Conservation (phyloP, 2,113 vertebrate species). For the Pantherophis guttatus region DNA sequence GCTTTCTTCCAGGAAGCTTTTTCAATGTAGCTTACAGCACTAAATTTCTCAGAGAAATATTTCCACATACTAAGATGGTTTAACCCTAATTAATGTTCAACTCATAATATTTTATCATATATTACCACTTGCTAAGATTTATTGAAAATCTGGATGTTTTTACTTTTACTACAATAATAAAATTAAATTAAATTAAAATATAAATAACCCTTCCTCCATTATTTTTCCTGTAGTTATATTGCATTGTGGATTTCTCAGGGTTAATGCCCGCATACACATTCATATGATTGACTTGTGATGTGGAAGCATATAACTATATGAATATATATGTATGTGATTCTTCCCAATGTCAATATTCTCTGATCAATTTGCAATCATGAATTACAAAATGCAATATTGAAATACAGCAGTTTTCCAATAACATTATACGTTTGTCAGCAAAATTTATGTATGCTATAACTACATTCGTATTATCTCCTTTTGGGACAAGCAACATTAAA, state of each 20-base stretch:
- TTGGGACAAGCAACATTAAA: background rate
- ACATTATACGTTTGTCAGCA: background rate
- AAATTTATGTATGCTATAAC: background rate
- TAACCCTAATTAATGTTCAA: background rate
- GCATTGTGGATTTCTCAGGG: background rate
- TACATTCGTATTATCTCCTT: background rate
- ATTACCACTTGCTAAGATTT: background rate
- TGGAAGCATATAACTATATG: background rate
- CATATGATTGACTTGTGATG: background rate
- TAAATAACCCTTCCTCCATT: background rate
- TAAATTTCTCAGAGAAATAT: background rate
- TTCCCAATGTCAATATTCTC: background rate
- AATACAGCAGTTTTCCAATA: background rate
- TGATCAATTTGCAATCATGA: background rate
- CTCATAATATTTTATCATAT: background rate
- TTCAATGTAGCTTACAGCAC: background rate
- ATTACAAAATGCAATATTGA: background rate
- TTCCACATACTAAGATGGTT: background rate
- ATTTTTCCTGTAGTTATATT: background rate
- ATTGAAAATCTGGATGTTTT: background rate
- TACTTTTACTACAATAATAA: background rate
- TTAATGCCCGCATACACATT: background rate
- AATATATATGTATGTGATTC: background rate
- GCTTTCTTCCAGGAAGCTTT: background rate
- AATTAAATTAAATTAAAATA: background rate